Percentiles rank a stretch among this genome's conserved stretches.
Evolutionary conservation across 2,113 vertebrate genomes (phyloP).

Genomic region (Amblyornis subalaris): DNA sequence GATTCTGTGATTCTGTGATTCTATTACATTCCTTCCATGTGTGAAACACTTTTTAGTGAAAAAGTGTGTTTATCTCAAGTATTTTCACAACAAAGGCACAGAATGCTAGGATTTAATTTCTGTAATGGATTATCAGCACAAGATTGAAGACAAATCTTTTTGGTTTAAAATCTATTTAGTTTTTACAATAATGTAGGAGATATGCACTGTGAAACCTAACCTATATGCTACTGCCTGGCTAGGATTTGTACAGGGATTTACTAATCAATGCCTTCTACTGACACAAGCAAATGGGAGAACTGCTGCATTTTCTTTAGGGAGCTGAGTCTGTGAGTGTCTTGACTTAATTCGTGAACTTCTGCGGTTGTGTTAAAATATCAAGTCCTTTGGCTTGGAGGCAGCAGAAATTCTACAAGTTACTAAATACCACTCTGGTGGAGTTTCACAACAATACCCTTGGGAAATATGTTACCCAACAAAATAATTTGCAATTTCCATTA

Average conservation of each 20-base stretch:
- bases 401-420: neutral
- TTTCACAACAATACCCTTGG: neutral
- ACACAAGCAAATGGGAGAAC: neutral
- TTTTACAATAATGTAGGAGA: neutral
- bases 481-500: neutral
- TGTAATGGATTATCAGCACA: neutral
- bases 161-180: neutral
- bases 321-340: neutral
- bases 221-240: neutral
- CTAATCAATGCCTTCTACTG: neutral
- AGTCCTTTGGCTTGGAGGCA: rapidly evolving
- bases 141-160: neutral
- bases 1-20: too few species aligned
- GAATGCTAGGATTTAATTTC: neutral
- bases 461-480: neutral
- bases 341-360: neutral
- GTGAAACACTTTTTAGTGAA: neutral
- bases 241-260: neutral
- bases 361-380: neutral
- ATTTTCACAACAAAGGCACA: neutral
- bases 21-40: neutral
- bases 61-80: neutral
- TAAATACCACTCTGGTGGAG: neutral
- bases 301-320: neutral
- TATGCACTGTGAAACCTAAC: neutral